Percentiles rank a stretch among this genome's conserved stretches.
Evolutionary conservation across 1,140 invertebrate genomes (phyloP).

Genomic region (Brachionus rubens): DNA sequence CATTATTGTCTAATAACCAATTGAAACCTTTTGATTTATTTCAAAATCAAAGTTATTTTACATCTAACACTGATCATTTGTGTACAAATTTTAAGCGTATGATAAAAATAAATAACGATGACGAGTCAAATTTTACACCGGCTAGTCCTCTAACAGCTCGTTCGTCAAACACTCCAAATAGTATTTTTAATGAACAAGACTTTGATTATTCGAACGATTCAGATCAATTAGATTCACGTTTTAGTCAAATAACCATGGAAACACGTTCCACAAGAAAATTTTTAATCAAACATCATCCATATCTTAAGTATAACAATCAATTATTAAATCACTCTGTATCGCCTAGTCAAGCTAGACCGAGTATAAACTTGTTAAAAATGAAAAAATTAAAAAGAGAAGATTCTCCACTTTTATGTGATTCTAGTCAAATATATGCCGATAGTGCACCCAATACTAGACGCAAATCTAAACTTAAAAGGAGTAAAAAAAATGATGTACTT

Average conservation of each 20-base stretch:
- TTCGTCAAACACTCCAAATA: background rate
- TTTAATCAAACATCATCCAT: conserved; percentile 46
- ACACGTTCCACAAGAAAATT: conserved; percentile 42
- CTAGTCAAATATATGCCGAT: background rate
- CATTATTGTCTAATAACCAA: too few species aligned
- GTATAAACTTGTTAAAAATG: conserved; percentile 46
- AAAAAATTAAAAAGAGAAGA: conserved; percentile 20
- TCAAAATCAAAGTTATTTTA: background rate
- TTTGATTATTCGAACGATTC: background rate
- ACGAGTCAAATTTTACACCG: background rate
- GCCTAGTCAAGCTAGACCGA: conserved; percentile 15
- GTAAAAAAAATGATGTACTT: background rate
- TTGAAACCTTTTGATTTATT: too few species aligned
- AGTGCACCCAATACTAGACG: background rate
- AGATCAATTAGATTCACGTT: conserved; percentile 13
- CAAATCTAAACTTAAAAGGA: background rate
- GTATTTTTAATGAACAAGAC: background rate
- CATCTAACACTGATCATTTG: background rate
- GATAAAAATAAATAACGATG: background rate
- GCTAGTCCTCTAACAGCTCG: conserved; percentile 27
- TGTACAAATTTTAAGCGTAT: conserved; percentile 38
- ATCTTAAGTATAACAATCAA: conserved; percentile 12
- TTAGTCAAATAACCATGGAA: conserved; percentile 37
- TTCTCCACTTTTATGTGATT: background rate
- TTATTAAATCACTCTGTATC: background rate